Conservation (phyloP, 1,140 invertebrate species). For the Ooceraea biroi region DNA sequence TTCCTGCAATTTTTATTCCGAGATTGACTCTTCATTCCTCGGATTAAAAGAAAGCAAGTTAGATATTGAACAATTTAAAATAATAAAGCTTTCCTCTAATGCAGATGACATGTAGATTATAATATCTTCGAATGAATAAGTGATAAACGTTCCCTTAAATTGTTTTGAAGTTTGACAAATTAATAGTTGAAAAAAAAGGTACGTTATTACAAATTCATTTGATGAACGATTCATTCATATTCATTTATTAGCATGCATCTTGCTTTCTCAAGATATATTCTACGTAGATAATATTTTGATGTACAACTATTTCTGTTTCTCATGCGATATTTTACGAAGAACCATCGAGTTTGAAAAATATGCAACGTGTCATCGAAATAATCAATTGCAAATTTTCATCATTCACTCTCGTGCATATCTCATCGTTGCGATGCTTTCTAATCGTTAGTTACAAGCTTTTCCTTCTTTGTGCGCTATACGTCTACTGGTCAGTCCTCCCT, state of each 20-base stretch:
- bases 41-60: neutral
- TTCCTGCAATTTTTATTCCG: neutral
- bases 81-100: neutral
- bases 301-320: neutral
- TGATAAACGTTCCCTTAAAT: neutral
- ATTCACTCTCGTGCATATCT: conserved; percentile 30
- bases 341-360: neutral
- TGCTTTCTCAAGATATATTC: neutral
- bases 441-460: conserved; percentile 30
- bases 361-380: neutral
- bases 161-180: neutral
- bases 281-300: conserved; percentile 19
- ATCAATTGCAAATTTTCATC: conserved; percentile 38
- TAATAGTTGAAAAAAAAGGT: conserved; percentile 1
- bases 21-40: neutral
- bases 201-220: neutral
- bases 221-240: no score
- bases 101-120: neutral
- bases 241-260: conserved; percentile 4
- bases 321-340: neutral
- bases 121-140: neutral
- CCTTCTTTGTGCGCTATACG: neutral
- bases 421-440: conserved; percentile 59
- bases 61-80: neutral
- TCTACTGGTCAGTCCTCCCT: neutral